phyloP scores from a whole-genome alignment of 2,888 invertebrate species.

The Leucozona laternaria region DNA sequence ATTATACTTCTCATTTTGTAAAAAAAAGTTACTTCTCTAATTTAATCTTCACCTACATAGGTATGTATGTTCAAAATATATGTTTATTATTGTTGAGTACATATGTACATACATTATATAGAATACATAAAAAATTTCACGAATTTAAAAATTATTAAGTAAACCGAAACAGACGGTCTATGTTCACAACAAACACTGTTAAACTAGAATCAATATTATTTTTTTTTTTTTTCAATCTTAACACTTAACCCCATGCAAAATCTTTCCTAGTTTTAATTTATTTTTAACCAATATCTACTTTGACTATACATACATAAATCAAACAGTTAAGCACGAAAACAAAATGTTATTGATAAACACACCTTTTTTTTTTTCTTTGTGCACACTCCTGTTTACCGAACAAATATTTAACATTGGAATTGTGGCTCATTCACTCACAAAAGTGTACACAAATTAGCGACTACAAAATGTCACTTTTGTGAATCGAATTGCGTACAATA shows the following conservation, averaged over 20 bases:
- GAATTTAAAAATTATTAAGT: background rate
- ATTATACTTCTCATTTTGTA: too few species aligned
- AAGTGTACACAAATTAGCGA: constrained; percentile 62
- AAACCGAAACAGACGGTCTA: background rate
- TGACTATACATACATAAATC: background rate
- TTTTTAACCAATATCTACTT: constrained; percentile 14
- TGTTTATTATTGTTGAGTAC: too few species aligned
- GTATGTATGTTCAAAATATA: too few species aligned
- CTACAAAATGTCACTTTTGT: constrained; percentile 53
- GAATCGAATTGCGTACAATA: background rate
- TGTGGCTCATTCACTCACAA: constrained; percentile 47
- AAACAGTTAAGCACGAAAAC: constrained; percentile 16
- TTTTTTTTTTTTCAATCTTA: background rate
- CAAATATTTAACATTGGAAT: constrained; percentile 58
- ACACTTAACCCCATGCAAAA: constrained; percentile 1
- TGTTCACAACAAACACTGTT: background rate
- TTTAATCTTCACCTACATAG: too few species aligned
- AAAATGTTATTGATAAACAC: constrained; percentile 51
- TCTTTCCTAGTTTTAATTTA: constrained; percentile 1
- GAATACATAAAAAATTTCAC: background rate
- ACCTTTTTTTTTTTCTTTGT: constrained; percentile 10
- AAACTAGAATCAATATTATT: constrained; percentile 21
- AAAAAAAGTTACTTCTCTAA: too few species aligned
- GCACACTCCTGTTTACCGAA: constrained; percentile 32
- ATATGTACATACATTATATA: too few species aligned